Evolutionary conservation across 1,140 invertebrate species (phyloP), one percentile per base, ranked within the genome.

Genomic region (Yoshiicerus persimilis): DNA sequence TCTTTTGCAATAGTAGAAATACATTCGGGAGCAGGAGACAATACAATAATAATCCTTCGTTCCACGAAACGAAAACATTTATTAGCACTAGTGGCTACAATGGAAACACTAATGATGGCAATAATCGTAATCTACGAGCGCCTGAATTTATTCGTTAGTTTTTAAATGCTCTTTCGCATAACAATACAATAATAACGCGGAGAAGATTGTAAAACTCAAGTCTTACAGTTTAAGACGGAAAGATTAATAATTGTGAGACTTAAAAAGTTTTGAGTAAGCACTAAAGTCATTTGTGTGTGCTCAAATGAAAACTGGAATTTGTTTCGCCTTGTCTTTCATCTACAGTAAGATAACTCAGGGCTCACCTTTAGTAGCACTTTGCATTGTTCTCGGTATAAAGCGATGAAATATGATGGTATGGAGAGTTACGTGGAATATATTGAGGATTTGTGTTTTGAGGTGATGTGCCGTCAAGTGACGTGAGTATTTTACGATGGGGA

Each of bases 81-180:
- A 56, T 56, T 56, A 56, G 27, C 13, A 38, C 6, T 30, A 80
- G 75, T 80, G 75, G 75, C 75, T 80, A 80, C 34, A 34, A 34
- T 38, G 4, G n/a, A n/a, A n/a, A 80, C 75, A 38, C 75, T 80
- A 80, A 80, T 80, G 75, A 80, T 20, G 32, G 34, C 34, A 80
- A 80, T 80, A 80, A 80, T 80, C 75, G 38, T 80, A 80, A 80
- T 80, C 75, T 80, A 80, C 34, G 30, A 80, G 30, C 66, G 66
- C 10, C 11, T 20, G 75, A 36, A 80, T 80, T 80, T 80, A 80
- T 80, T 80, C 23, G 32, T n/a, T 36, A 36, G 16, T 23, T 80
- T 80, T 80, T 80, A 80, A 80, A 80, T 80, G 32, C 32, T 80
- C 75, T 38, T 38, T 80, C 30, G 27, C 30, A 80, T 38, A 38